Evolutionary conservation across 2,888 invertebrate species (phyloP), one percentile per base, ranked within the genome.

Genomic region (Epirrhoe alternata): DNA sequence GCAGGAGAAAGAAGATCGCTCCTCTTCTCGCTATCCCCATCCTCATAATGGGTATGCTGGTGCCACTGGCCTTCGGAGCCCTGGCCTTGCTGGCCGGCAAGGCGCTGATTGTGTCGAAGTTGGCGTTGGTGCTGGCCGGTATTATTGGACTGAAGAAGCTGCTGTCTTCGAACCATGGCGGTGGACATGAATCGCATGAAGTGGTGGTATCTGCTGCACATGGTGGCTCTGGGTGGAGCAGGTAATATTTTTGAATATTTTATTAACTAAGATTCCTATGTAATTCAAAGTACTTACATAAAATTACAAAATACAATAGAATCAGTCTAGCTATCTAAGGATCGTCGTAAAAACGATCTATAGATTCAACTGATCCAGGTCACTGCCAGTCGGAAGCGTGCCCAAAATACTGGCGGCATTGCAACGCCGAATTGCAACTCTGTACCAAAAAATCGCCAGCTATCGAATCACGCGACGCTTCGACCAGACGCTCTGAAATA

Each of bases 91-190:
- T 97, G 62, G 97, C 97, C 51, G 97, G 97, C 74, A 97, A 97
- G 86, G 97, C 97, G 50, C 88, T 97, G 71, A 97, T 97, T 76
- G 96, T 97, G 55, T 97, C 97, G 72, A 97, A 97, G 83, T 88
- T 97, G 74, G 97, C 97, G 0, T 87, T 97, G 61, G 97, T 97
- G 0, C 89, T 97, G 57, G 97, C 97, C 66, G 96, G 96, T 74
- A 97, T 97, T 77, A 97, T 97, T 74, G 97, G 97, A 3, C 92
- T 97, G 86, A 97, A 97, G 94, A 97, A 97, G 80, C 94, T 97
- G 35, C 92, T 97, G 53, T 95, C 96, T 24, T 94, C 96, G 2
- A 94, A 94, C 38, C 94, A 95, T 6, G 94, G 95, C 64, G 94
- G 68, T 51, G 68, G 94, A 8, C 95, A 96, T 64, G 94, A 95